These are phyloP conservation scores for Orchesella flavescens DNA, from an alignment of 2,888 invertebrate genomes.

Conservation along the genomic window DNA sequence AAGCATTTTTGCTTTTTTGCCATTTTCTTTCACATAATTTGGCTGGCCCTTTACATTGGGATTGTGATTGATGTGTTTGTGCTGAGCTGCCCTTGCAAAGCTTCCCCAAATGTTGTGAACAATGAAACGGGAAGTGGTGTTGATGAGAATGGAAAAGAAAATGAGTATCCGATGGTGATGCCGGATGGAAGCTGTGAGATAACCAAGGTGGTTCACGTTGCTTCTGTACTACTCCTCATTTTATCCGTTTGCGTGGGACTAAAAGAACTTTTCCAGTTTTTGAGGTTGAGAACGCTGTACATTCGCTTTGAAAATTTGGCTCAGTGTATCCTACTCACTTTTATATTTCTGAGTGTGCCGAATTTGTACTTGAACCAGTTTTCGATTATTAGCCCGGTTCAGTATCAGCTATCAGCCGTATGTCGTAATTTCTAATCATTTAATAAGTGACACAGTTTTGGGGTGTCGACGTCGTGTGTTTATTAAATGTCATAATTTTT, in stretches of 20 bases:
- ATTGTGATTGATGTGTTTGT: conserved; percentile 66
- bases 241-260: conserved; percentile 43
- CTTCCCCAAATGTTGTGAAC: background rate
- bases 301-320: conserved; percentile 64
- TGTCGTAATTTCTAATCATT: background rate
- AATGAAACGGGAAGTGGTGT: background rate
- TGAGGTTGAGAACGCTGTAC: conserved; percentile 47
- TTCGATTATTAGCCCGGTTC: conserved; percentile 25
- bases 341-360: conserved; percentile 60
- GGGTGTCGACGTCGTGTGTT: too few relatives aligned
- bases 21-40: conserved; percentile 57
- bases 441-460: too few relatives aligned
- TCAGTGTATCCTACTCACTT: conserved; percentile 58
- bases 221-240: conserved; percentile 35
- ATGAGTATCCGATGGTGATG: background rate
- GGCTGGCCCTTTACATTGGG: conserved; percentile 66
- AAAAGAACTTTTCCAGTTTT: conserved; percentile 63
- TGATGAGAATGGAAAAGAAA: background rate
- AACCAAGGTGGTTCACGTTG: background rate
- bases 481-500: background rate
- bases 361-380: conserved; percentile 39
- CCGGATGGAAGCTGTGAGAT: background rate
- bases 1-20: conserved; percentile 66
- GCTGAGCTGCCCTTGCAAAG: conserved; percentile 54
- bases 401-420: conserved; percentile 65